phyloP scores from a whole-genome alignment of 2,888 invertebrate genomes.

The Therioaphis trifolii region DNA sequence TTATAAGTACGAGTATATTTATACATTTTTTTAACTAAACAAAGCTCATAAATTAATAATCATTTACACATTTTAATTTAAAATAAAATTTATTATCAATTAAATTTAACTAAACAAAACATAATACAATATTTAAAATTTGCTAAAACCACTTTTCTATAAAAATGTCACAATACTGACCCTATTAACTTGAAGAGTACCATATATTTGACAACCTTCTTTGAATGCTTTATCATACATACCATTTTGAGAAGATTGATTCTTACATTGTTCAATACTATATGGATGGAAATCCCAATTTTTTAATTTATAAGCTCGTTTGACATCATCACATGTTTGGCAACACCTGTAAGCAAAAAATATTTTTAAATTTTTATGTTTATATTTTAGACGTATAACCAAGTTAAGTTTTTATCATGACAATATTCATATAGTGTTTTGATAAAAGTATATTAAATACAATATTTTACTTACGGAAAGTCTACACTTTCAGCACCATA shows the following conservation, averaged over 20 bases:
- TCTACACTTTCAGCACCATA: slow-evolving; percentile 83
- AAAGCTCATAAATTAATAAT: no score
- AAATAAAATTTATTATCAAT: no score
- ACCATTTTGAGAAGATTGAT: slow-evolving; percentile 78
- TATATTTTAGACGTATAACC: background rate
- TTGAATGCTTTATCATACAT: slow-evolving; percentile 83
- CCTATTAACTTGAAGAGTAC: slow-evolving; percentile 93
- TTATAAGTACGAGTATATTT: slow-evolving; percentile 3
- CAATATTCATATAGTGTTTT: slow-evolving; percentile 1
- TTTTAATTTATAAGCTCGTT: slow-evolving; percentile 87
- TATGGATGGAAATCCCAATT: slow-evolving; percentile 88
- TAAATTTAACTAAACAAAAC: no score
- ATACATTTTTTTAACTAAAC: no score
- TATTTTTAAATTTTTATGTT: slow-evolving; percentile 22
- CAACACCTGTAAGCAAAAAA: slow-evolving; percentile 81
- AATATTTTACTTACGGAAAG: slow-evolving; percentile 13
- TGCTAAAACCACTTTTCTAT: background rate
- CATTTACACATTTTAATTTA: no score
- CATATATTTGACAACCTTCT: slow-evolving; percentile 96
- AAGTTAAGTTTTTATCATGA: background rate
- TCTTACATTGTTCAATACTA: slow-evolving; percentile 90
- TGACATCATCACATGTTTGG: slow-evolving; percentile 95
- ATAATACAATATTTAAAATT: slow-evolving; percentile 10
- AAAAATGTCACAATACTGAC: slow-evolving; percentile 70
- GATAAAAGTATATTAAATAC: no score